These are phyloP conservation scores for Caloenas nicobarica DNA, from an alignment of 2,113 vertebrate species.

Conservation along the genomic window DNA sequence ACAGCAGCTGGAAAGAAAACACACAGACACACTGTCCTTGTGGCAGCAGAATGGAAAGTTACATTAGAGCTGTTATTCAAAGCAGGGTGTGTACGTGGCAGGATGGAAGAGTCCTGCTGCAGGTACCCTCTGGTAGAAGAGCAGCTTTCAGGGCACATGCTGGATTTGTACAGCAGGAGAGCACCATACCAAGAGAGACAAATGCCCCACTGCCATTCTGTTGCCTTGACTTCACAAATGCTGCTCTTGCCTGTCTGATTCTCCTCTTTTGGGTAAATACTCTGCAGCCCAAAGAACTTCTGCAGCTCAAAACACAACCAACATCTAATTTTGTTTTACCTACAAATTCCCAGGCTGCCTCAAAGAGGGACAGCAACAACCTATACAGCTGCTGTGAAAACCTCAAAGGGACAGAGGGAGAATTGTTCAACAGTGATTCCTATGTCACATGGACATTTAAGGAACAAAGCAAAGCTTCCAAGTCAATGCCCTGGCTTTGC, in stretches of 20 bases:
- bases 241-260: not conserved
- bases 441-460: fast-evolving
- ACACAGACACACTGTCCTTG: not conserved
- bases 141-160: not conserved
- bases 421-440: not conserved
- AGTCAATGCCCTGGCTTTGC: not conserved
- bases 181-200: not conserved
- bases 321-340: not conserved
- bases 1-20: not conserved
- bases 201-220: fast-evolving
- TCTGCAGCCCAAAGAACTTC: not conserved
- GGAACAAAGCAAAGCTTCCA: not conserved
- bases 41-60: not conserved
- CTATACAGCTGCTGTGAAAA: not conserved
- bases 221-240: not conserved
- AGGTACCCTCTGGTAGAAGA: no score
- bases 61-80: not conserved
- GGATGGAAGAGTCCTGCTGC: not conserved
- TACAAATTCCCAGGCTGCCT: not conserved
- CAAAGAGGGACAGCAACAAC: not conserved
- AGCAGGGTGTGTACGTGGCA: not conserved
- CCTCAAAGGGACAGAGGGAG: not conserved
- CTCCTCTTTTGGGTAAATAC: not conserved
- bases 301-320: not conserved
- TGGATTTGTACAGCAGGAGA: not conserved